phyloP scores from a whole-genome alignment of 2,797 vertebrate species.

The Phoeniculus purpureus region DNA sequence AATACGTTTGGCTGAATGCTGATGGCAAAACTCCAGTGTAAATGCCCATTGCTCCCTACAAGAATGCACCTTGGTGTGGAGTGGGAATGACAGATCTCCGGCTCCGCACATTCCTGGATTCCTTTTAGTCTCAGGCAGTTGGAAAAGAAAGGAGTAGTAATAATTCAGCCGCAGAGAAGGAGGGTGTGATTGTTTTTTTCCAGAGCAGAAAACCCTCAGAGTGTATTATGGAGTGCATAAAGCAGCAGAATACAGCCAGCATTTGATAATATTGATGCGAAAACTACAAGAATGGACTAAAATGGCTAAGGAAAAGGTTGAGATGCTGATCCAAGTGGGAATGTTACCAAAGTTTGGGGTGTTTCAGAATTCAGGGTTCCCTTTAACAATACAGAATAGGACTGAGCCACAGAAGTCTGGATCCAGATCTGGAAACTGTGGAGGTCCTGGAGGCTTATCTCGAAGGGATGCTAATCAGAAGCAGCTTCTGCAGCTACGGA shows the following conservation, averaged over 20 bases:
- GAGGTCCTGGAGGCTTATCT: constrained; percentile 33
- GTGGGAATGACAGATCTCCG: constrained; percentile 41
- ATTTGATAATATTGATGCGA: neutral
- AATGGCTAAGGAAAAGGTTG: neutral
- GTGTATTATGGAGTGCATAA: neutral
- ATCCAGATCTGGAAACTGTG: neutral
- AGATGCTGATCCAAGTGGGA: neutral
- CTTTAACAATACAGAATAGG: neutral
- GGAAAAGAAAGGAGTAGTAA: constrained; percentile 17
- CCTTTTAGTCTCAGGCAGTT: constrained; percentile 35
- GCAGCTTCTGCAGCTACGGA: constrained; percentile 39
- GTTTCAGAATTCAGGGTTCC: neutral
- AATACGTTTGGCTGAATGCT: constrained; percentile 31
- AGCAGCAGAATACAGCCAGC: neutral
- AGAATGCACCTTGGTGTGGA: constrained; percentile 51
- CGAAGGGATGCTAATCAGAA: constrained; percentile 23
- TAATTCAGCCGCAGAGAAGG: constrained; percentile 12
- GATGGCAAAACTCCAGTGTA: constrained; percentile 59
- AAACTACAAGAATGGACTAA: neutral
- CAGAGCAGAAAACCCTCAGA: neutral
- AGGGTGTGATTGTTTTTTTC: neutral
- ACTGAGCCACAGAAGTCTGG: neutral
- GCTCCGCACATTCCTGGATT: constrained; percentile 30
- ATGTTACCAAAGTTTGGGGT: neutral
- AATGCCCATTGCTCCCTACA: constrained; percentile 61